Evolutionary conservation across 2,888 invertebrate species (phyloP).

Genomic region (Cenopis cana): DNA sequence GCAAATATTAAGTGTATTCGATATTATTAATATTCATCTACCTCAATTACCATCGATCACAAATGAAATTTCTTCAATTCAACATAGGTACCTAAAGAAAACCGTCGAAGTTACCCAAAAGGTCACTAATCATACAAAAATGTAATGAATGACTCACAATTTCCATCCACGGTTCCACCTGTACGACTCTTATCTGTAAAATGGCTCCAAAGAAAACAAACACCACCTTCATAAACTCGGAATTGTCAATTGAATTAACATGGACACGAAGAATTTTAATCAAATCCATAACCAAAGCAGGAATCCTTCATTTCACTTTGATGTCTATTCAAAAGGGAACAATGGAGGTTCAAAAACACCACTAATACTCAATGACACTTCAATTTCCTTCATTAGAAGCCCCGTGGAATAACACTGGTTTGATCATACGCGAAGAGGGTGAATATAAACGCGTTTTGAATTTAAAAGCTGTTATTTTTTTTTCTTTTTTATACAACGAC

Average conservation of each 20-base stretch:
- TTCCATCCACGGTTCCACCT: neutral
- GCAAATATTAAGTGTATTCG: too few relatives aligned
- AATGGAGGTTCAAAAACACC: conserved; percentile 63
- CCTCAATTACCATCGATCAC: too few relatives aligned
- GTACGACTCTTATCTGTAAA: neutral
- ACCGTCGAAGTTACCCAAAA: neutral
- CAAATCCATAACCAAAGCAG: conserved; percentile 40
- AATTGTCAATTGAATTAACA: conserved; percentile 42
- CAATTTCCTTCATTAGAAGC: conserved; percentile 71
- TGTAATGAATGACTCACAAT: neutral
- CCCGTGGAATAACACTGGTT: conserved; percentile 58
- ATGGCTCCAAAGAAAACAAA: conserved; percentile 23
- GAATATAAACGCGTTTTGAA: conserved; percentile 51
- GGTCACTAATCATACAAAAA: neutral
- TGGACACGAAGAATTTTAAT: conserved; percentile 40
- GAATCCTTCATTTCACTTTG: conserved; percentile 40
- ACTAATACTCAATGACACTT: conserved; percentile 58
- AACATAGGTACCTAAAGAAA: too few relatives aligned
- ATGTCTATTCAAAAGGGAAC: conserved; percentile 40
- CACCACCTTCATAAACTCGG: conserved; percentile 25
- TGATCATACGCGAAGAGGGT: conserved; percentile 63
- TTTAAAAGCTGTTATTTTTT: conserved; percentile 31
- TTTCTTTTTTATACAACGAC: too few relatives aligned
- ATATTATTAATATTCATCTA: too few relatives aligned
- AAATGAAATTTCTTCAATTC: too few relatives aligned